A percentile compares a stretch with the other conserved stretches of the same genome.
Conservation (phyloP, 2,113 vertebrate genomes). For the Aptenodytes patagonicus region DNA sequence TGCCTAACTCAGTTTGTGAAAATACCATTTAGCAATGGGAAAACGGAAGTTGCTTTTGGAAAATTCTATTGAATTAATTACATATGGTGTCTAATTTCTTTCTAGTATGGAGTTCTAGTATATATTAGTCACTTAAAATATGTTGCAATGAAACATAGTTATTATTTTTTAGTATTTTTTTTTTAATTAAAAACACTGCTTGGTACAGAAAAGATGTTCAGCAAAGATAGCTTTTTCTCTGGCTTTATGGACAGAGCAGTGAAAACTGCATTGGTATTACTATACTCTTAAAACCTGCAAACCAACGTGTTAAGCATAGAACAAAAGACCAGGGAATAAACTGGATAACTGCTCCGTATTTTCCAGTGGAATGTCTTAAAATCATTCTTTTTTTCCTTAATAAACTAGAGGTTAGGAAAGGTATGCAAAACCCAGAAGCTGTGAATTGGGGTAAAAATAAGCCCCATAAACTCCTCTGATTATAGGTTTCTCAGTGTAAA, state of each 20-base stretch:
- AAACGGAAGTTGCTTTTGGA: neutral
- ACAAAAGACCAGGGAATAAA: neutral
- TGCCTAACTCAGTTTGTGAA: neutral
- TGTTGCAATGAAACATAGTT: neutral
- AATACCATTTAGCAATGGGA: neutral
- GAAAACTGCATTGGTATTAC: neutral
- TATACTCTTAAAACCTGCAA: neutral
- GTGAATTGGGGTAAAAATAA: neutral
- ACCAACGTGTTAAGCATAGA: neutral
- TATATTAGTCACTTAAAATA: neutral
- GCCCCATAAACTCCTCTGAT: neutral
- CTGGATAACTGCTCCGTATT: neutral
- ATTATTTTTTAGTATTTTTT: neutral
- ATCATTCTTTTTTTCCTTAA: fast-evolving
- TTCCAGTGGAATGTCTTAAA: neutral
- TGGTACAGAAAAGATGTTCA: neutral
- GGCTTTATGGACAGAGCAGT: neutral
- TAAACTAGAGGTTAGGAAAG: neutral
- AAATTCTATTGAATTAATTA: neutral
- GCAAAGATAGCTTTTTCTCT: neutral
- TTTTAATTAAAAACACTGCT: neutral
- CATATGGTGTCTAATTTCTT: neutral
- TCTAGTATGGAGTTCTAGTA: neutral
- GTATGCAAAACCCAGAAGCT: neutral
- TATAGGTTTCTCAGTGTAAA: neutral